Evolutionary conservation across 1,140 invertebrate species (phyloP).

Genomic region (Cherax quadricarinatus): DNA sequence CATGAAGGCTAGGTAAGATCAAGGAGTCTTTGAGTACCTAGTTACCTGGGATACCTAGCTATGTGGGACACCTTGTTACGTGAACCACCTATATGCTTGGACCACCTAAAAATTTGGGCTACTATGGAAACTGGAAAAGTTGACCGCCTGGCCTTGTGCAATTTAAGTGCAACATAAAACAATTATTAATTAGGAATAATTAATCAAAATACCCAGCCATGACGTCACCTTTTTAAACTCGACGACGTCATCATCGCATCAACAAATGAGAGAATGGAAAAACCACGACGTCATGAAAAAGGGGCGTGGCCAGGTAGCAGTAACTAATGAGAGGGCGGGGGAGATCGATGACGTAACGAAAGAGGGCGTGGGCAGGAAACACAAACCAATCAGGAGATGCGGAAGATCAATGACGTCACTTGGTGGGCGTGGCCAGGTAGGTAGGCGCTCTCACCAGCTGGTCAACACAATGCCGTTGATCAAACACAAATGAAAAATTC

Average conservation of each 20-base stretch:
- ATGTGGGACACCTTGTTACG: not conserved
- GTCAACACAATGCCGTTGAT: slow-evolving; percentile 28
- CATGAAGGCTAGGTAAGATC: too few relatives aligned
- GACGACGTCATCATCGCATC: not conserved
- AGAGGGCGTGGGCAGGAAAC: too few relatives aligned
- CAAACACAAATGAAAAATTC: slow-evolving; percentile 58
- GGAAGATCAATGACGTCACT: not conserved
- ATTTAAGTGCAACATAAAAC: too few relatives aligned
- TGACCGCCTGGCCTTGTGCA: too few relatives aligned
- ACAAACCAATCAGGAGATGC: not conserved
- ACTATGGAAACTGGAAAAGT: too few relatives aligned
- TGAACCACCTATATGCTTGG: not conserved
- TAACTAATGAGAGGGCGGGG: too few relatives aligned
- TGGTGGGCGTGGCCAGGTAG: slow-evolving; percentile 11
- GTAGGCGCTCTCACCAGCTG: not conserved
- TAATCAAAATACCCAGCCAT: not conserved
- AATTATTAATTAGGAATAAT: too few relatives aligned
- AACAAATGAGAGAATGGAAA: too few relatives aligned
- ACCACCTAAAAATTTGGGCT: not conserved
- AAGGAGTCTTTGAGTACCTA: too few relatives aligned
- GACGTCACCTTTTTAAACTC: not conserved
- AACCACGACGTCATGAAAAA: too few relatives aligned
- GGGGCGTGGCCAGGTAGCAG: too few relatives aligned
- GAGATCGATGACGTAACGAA: too few relatives aligned
- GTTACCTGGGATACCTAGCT: not conserved